These are phyloP conservation scores for Schizopygopsis pylzovi DNA, from an alignment of 2,797 vertebrate genomes.

Conservation along the genomic window DNA sequence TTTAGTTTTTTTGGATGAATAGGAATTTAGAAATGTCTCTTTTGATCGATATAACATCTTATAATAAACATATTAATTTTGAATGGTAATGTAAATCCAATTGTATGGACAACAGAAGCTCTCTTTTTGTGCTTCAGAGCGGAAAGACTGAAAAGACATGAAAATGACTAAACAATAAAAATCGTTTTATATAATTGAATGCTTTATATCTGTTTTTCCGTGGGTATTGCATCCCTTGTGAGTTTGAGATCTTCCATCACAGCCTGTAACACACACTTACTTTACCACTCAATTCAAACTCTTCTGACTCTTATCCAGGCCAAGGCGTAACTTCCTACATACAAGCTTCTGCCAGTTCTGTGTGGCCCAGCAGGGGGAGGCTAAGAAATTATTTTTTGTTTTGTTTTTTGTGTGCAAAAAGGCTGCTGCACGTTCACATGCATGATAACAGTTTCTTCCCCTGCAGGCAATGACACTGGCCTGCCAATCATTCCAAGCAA, in stretches of 20 bases:
- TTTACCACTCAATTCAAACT: slow-evolving; percentile 24
- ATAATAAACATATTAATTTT: background rate
- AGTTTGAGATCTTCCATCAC: slow-evolving; percentile 8
- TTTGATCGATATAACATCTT: background rate
- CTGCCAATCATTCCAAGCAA: background rate
- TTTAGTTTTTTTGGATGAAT: background rate
- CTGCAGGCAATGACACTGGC: background rate
- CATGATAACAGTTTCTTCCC: slow-evolving; percentile 10
- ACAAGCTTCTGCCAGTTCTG: slow-evolving; percentile 32
- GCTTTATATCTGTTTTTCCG: background rate
- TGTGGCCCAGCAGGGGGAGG: slow-evolving; percentile 12
- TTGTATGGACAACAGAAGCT: background rate
- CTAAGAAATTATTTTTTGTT: background rate
- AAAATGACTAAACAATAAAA: background rate
- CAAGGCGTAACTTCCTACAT: slow-evolving; percentile 30
- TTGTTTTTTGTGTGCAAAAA: background rate
- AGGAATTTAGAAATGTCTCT: background rate
- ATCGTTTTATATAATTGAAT: background rate
- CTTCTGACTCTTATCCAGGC: slow-evolving; percentile 23
- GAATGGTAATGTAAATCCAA: background rate
- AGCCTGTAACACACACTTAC: slow-evolving; percentile 13
- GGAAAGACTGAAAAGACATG: background rate
- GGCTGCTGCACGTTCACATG: slow-evolving; percentile 11
- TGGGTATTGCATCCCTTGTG: slow-evolving; percentile 12
- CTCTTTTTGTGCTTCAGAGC: background rate